Evolutionary conservation across 2,888 invertebrate species (phyloP).

Genomic region (Hydrotaea cyrtoneurina): DNA sequence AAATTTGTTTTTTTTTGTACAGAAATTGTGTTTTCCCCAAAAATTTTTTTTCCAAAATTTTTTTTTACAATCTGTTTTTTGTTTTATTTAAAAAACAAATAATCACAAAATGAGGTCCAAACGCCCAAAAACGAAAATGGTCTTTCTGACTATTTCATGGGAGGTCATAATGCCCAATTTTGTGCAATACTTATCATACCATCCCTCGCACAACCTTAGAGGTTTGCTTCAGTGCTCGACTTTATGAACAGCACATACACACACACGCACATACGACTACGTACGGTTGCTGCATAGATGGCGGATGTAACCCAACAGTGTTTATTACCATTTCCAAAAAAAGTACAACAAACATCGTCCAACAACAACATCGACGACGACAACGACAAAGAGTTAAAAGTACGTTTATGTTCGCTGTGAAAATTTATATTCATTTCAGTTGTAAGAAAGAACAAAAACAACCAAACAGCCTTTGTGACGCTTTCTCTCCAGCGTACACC

Average conservation of each 20-base stretch:
- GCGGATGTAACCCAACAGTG: slow-evolving; percentile 67
- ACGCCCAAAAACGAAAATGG: too few relatives aligned
- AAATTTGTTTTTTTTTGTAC: too few relatives aligned
- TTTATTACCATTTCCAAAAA: slow-evolving; percentile 66
- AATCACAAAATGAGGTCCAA: too few relatives aligned
- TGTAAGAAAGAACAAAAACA: slow-evolving; percentile 23
- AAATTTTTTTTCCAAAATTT: too few relatives aligned
- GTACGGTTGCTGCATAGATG: slow-evolving; percentile 30
- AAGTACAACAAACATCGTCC: slow-evolving; percentile 45
- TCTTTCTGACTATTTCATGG: too few relatives aligned
- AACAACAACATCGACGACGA: neutral
- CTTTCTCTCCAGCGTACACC: slow-evolving; percentile 50
- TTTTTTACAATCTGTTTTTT: too few relatives aligned
- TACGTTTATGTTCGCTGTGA: slow-evolving; percentile 34
- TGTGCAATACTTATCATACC: neutral
- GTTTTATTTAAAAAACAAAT: too few relatives aligned
- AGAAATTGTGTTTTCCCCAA: too few relatives aligned
- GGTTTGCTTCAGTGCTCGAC: neutral
- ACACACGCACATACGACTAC: neutral
- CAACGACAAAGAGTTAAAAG: slow-evolving; percentile 48
- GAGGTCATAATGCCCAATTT: too few relatives aligned
- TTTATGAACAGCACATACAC: too few relatives aligned
- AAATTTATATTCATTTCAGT: slow-evolving; percentile 60
- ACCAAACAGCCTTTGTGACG: slow-evolving; percentile 61
- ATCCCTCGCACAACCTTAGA: neutral